Evolutionary conservation across 2,888 invertebrate genomes (phyloP), one percentile per base, ranked within the genome.

Genomic region (Heteromurus nitidus): DNA sequence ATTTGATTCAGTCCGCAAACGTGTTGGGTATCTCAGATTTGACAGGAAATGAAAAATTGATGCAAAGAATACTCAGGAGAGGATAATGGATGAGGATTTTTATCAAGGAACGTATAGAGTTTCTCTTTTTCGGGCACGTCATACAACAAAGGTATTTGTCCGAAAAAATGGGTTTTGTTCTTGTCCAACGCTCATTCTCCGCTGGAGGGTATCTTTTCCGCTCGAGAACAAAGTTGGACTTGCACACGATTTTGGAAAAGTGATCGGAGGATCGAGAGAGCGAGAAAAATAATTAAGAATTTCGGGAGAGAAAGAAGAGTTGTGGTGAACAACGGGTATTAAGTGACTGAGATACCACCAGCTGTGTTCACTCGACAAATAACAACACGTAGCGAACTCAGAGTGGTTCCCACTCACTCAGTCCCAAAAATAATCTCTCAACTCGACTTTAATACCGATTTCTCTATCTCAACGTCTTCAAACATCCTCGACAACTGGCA

Each of bases 261-360:
- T 58, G 79, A 67, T 58, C 47, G 55, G 53, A 67, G 20, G 28
- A 20, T 26, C 31, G 9, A 50, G 1, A 47, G 31, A 11, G 30
- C 2, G 60, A 55, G 62, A 5, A 20, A 22, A n/a, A 20, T 26
- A 16, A 26, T n/a, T 36, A 13, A 26, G 67, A 42, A 44, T n/a
- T 55, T 16, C 53, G 42, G 60, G 67, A 72, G 80, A 67, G 80
- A 74, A 58, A 64, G 60, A 62, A 72, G 67, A 31, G 62, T 58
- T 47, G 26, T 58, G 79, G 81, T 58, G 82, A 85, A 75, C 62
- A 72, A 64, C 77, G 85, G 86, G 90, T 88, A 89, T 87, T 88
- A 89, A 90, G 90, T 89, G 90, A 95, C 95, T 96, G 96, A 96
- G 96, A 96, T 96, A 96, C 96, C 96, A 96, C 96, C 96, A 96